Conservation (phyloP, 2,888 invertebrate species). For the Amiota minor region DNA sequence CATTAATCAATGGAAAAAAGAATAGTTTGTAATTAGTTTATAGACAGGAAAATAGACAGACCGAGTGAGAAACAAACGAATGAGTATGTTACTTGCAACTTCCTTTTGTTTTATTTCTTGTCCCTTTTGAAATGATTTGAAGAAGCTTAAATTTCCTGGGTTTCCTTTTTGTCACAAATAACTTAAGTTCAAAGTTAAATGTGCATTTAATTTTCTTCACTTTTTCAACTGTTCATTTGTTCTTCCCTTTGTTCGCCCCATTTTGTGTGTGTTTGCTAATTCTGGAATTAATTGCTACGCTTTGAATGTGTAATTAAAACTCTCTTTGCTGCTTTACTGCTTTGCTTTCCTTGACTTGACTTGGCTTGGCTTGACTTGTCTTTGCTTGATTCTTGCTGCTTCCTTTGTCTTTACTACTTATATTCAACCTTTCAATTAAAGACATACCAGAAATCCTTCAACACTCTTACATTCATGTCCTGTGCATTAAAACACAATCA, state of each 20-base stretch:
- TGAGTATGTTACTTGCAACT: background rate
- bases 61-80: too few relatives aligned
- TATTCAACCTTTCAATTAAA: slow-evolving; percentile 46
- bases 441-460: slow-evolving; percentile 28
- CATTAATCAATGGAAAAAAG: slow-evolving; percentile 53
- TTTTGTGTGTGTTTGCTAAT: slow-evolving; percentile 22
- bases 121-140: too few relatives aligned
- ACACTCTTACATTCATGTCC: background rate
- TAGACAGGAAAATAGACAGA: background rate
- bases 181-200: slow-evolving; percentile 38
- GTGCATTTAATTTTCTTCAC: slow-evolving; percentile 27
- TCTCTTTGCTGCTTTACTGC: slow-evolving; percentile 37
- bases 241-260: background rate
- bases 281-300: slow-evolving; percentile 58
- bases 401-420: too few relatives aligned
- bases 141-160: background rate
- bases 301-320: slow-evolving; percentile 60
- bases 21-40: slow-evolving; percentile 35
- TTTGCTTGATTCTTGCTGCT: background rate
- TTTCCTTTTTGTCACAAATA: background rate
- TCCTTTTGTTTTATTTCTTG: slow-evolving; percentile 11
- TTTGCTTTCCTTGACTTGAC: background rate
- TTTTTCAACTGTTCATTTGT: slow-evolving; percentile 3
- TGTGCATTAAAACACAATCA: slow-evolving; percentile 8
- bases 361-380: background rate